Base-by-base conservation (phyloP, 2,888 invertebrate genomes). In the Parthenolecanium corni region DNA sequence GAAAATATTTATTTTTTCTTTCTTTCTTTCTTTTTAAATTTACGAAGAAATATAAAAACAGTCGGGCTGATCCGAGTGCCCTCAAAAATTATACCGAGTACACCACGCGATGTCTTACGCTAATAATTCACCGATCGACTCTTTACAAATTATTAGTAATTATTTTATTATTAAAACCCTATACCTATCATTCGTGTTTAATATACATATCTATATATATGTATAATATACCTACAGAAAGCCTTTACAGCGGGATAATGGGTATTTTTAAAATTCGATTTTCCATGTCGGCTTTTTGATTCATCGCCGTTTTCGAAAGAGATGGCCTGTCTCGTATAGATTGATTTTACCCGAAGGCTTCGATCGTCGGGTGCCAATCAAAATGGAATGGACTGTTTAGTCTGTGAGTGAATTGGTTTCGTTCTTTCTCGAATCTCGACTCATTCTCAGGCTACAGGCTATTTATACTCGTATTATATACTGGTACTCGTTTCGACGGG, bases 261-360 rank as follows among this genome's bases (percentile, higher is more conserved):
- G n/a, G n/a, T n/a, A n/a, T n/a, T n/a, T n/a, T n/a, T n/a, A n/a
- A n/a, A n/a, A n/a, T 47, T 49, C 47, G 40, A 44, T 23, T 16
- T 18, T 24, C 40, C 25, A 47, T 16, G 61, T 51, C 51, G 51
- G 20, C 36, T 38, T 49, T 58, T 61, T 61, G 61, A 61, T 61
- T 61, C 61, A 61, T 61, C 49, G 61, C 61, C 31, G 31, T 31
- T 6, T 61, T 31, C 61, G 38, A 61, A 49, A 61, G 31, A 31
- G 31, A 31, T 31, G 47, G 61, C 61, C 61, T 61, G 61, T 61
- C 61, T 61, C 49, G 38, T 61, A 36, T 38, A 61, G 61, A 61
- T 61, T 61, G 61, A 61, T 61, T 61, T 61, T n/a, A 61, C 61
- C 61, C 61, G 61, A 61, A 61, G 61, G 61, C 61, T 61, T 61